These are phyloP conservation scores for Petrocephalus zakoni DNA, from an alignment of 2,113 vertebrate genomes.

Conservation along the genomic window DNA sequence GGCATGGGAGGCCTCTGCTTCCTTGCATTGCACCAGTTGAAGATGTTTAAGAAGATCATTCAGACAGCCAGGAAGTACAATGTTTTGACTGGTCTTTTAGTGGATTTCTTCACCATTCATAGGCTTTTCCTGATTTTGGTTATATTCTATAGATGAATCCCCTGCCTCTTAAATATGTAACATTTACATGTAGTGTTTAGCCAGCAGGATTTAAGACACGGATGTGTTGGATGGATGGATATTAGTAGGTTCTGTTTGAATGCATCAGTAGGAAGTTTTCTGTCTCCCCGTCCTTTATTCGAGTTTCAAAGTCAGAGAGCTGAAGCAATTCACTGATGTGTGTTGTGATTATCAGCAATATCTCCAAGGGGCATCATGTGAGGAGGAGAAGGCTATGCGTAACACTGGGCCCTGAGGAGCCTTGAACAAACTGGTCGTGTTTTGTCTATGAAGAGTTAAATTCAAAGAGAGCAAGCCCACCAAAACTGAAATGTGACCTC, in stretches of 20 bases:
- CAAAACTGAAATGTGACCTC: not conserved
- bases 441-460: not conserved
- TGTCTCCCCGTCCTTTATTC: not conserved
- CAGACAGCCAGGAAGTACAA: not conserved
- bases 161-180: not conserved
- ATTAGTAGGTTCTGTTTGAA: not conserved
- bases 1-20: not conserved
- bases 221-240: not conserved
- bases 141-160: not conserved
- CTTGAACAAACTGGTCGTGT: not conserved
- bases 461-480: not conserved
- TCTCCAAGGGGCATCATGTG: not conserved
- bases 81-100: not conserved
- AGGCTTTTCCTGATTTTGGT: not conserved
- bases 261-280: not conserved
- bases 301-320: not conserved
- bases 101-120: not conserved
- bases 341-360: not conserved
- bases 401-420: too few species aligned
- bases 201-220: not conserved
- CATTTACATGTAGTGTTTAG: not conserved
- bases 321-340: not conserved
- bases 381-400: not conserved
- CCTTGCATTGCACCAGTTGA: not conserved
- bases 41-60: not conserved